Evolutionary conservation across 2,888 invertebrate genomes (phyloP), one percentile per base, ranked within the genome.

Genomic region (Stomorhina lunata): DNA sequence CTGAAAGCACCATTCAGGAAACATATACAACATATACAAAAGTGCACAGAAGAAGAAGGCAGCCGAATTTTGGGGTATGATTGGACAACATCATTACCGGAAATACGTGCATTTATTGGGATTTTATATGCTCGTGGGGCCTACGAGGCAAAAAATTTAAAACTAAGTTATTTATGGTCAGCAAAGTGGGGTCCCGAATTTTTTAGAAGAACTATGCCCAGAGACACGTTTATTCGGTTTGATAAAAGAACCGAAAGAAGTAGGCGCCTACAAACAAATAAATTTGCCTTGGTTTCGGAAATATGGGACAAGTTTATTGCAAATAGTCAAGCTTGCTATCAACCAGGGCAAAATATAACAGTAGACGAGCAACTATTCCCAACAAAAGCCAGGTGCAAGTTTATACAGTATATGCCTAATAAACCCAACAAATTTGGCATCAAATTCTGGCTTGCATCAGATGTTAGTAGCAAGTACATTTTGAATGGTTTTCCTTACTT

Each of bases 341-440:
- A 48, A 50, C 66, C 57, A 10, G 45, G 20, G 1, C 15, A n/a
- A 59, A 50, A 69, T 57, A 57, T 76, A 10, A 48, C 66, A 10
- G 12, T 66, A 12, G 76, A 57, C 25, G 66, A 66, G 20, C 78
- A 78, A 45, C 25, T 71, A n/a, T 65, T 79, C 40, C 57, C 50
- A 7, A 72, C 72, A 9, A 79, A 71, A 63, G 50, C 71, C 1
- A 53, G 66, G 7, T 79, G 55, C 34, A 29, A 55, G n/a, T 79
- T 63, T 61, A 79, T 48, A 2, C 48, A 79, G 20, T 78, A 78
- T 17, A 66, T 76, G 34, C 66, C 69, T 0, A 76, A 68, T 5
- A 78, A 80, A 15, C 72, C 80, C 5, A 29, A 69, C 17, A 73
- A 80, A 59, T 73, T 80, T 61, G 73, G 48, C 0, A 76, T 76